phyloP scores from a whole-genome alignment of 2,797 vertebrate genomes.

The Bradypodion pumilum region DNA sequence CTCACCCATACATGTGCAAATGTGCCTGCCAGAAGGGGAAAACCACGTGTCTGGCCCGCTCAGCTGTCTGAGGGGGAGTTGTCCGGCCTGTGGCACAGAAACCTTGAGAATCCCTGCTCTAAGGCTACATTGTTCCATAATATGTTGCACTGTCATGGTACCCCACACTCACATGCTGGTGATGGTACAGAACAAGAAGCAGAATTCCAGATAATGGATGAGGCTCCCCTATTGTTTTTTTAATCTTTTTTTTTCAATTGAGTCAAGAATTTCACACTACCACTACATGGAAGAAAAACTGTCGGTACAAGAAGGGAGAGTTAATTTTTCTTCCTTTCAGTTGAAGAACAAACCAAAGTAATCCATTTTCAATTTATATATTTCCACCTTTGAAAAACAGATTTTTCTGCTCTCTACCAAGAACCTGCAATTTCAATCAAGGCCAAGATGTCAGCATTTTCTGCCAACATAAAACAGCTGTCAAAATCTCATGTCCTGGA shows the following conservation, averaged over 20 bases:
- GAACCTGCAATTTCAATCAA: conserved; percentile 68
- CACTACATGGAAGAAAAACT: conserved; percentile 42
- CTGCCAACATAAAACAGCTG: conserved; percentile 72
- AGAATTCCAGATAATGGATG: background rate
- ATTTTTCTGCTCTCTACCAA: conserved; percentile 67
- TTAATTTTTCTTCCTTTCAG: conserved; percentile 53
- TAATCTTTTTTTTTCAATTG: background rate
- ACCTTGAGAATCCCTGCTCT: too few species aligned
- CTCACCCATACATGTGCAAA: too few species aligned
- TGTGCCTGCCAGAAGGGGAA: too few species aligned
- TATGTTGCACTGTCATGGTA: too few species aligned
- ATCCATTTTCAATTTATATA: conserved; percentile 61
- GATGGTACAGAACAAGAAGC: too few species aligned
- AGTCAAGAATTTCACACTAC: conserved; percentile 57
- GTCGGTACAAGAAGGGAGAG: conserved; percentile 36
- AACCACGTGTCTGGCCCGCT: too few species aligned
- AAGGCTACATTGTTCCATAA: too few species aligned
- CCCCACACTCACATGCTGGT: too few species aligned
- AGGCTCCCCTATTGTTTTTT: conserved; percentile 10
- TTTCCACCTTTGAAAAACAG: conserved; percentile 68
- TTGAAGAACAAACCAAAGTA: conserved; percentile 52
- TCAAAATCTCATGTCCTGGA: conserved; percentile 71
- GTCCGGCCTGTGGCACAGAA: too few species aligned
- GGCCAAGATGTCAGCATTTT: conserved; percentile 69
- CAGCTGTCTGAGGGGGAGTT: too few species aligned